A percentile compares a stretch with the other conserved stretches of the same genome.
Evolutionary conservation across 2,797 vertebrate genomes (phyloP).

Genomic region (Octomys mimax): DNA sequence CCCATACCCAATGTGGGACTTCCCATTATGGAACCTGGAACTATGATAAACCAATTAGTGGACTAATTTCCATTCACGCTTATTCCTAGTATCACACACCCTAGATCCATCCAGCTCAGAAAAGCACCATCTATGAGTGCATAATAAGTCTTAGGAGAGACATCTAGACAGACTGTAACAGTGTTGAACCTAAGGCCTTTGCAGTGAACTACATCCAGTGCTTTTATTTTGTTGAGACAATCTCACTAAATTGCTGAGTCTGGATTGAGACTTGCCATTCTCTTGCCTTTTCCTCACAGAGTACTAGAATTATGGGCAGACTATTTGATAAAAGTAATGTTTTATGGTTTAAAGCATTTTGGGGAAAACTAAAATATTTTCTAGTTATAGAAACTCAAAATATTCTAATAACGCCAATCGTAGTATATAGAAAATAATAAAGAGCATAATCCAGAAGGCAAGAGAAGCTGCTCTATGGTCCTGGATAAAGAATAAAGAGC

Average conservation of each 20-base stretch:
- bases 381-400: no score
- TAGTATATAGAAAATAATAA: no score
- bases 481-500: no score
- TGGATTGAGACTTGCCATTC: not conserved
- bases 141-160: not conserved
- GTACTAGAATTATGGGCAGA: not conserved
- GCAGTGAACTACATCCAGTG: not conserved
- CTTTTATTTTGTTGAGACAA: not conserved
- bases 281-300: not conserved
- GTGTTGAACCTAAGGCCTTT: not conserved
- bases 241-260: not conserved
- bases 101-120: not conserved
- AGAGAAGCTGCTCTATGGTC: no score
- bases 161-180: not conserved
- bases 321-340: not conserved
- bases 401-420: no score
- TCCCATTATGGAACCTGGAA: not conserved
- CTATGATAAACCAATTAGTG: not conserved
- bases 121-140: not conserved
- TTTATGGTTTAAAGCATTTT: slow-evolving; percentile 20
- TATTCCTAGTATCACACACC: not conserved
- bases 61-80: not conserved
- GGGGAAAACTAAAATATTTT: not conserved
- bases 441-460: no score
- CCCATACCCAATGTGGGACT: not conserved